Evolutionary conservation across 35 echinoderm and acorn worm genomes (phyloP).

Genomic region (Holothuria glaberrima): DNA sequence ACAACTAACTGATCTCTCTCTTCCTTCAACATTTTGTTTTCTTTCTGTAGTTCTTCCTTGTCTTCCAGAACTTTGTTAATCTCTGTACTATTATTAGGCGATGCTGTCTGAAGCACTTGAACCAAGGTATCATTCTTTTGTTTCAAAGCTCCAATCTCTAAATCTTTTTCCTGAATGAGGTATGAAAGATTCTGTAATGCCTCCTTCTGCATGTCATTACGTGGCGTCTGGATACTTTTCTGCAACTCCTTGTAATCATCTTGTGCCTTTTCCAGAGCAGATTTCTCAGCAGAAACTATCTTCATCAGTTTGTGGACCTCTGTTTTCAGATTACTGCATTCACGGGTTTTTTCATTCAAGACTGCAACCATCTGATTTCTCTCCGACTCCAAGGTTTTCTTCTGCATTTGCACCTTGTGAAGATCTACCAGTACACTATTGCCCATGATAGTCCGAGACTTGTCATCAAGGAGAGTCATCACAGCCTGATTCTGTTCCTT

Average conservation of each 20-base stretch:
- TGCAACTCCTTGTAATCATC: slow-evolving; percentile 86
- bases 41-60: slow-evolving; percentile 88
- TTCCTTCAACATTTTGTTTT: slow-evolving; percentile 87
- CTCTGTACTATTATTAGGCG: slow-evolving; percentile 76
- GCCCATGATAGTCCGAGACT: slow-evolving; percentile 72
- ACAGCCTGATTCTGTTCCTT: slow-evolving; percentile 79
- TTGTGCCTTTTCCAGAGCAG: slow-evolving; percentile 89
- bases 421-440: slow-evolving; percentile 85
- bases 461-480: slow-evolving; percentile 71
- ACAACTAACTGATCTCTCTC: slow-evolving; percentile 94
- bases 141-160: slow-evolving; percentile 92
- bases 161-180: slow-evolving; percentile 94
- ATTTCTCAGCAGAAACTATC: slow-evolving; percentile 80
- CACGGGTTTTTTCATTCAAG: slow-evolving; percentile 95
- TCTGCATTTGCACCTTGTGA: slow-evolving; percentile 88
- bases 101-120: slow-evolving; percentile 76
- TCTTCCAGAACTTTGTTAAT: slow-evolving; percentile 75
- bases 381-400: slow-evolving; percentile 86
- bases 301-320: slow-evolving; percentile 93
- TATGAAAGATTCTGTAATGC: slow-evolving; percentile 89
- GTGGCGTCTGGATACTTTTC: slow-evolving; percentile 62
- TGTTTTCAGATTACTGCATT: slow-evolving; percentile 97
- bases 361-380: slow-evolving; percentile 96
- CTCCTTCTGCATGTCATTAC: slow-evolving; percentile 98
- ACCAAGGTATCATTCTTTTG: slow-evolving; percentile 88